phyloP scores from a whole-genome alignment of 64 coral and sea anemone species.

The Montipora foliosa region DNA sequence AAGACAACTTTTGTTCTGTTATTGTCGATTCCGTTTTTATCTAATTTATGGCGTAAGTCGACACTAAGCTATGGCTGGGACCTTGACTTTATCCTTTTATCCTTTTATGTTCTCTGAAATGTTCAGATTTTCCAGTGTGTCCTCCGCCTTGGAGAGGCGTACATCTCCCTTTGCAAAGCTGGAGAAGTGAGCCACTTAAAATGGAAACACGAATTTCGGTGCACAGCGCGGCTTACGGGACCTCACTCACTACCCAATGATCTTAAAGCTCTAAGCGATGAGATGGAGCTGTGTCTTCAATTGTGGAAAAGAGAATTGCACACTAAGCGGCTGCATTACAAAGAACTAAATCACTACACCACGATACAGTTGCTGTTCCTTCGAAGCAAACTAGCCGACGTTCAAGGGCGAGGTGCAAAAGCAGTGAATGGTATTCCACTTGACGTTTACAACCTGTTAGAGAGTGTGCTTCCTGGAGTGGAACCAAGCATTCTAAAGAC shows the following conservation, averaged over 20 bases:
- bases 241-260: conserved; percentile 16
- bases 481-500: conserved; percentile 26
- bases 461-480: conserved; percentile 74
- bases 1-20: no score
- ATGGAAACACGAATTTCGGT: conserved; percentile 68
- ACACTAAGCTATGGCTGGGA: no score
- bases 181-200: conserved; percentile 83
- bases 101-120: not conserved
- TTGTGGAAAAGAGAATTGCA: conserved; percentile 72
- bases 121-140: conserved; percentile 69
- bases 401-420: conserved; percentile 27
- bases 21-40: no score
- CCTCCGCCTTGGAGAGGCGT: conserved; percentile 59
- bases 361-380: conserved; percentile 73
- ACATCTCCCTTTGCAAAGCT: conserved; percentile 67
- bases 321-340: conserved; percentile 48
- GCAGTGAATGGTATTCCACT: conserved; percentile 22
- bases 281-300: conserved; percentile 65
- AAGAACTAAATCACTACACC: conserved; percentile 80
- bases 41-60: no score
- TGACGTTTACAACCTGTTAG: conserved; percentile 77
- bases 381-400: conserved; percentile 57
- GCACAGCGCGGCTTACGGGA: conserved; percentile 9
- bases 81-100: not conserved
- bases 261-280: conserved; percentile 29